A percentile compares a stretch with the other conserved stretches of the same genome.
Evolutionary conservation across 2,797 vertebrate genomes (phyloP).

Genomic region (Graptemys geographica): DNA sequence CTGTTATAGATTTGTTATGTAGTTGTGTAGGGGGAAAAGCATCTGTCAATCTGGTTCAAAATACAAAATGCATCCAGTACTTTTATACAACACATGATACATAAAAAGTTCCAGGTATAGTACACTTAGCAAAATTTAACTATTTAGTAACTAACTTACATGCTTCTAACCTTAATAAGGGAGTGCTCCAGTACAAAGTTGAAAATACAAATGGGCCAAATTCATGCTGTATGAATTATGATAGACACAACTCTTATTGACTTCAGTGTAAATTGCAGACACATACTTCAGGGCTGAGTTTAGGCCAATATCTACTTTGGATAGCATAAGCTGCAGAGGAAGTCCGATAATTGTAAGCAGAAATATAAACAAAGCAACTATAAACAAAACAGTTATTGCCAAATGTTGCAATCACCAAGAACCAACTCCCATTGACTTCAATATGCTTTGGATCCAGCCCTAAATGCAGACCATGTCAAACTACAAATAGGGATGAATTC

Average conservation of each 20-base stretch:
- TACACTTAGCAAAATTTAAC: not conserved
- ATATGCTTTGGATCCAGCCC: not conserved
- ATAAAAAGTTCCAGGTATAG: not conserved
- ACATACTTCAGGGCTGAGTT: not conserved
- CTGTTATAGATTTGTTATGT: constrained; percentile 56
- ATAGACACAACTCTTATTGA: not conserved
- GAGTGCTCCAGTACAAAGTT: not conserved
- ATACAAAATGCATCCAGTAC: constrained; percentile 32
- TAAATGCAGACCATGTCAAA: not conserved
- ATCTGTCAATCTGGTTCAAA: constrained; percentile 51
- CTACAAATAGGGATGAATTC: not conserved
- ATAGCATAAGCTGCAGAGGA: not conserved
- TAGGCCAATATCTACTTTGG: not conserved
- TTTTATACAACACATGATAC: constrained; percentile 25
- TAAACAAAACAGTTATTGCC: not conserved
- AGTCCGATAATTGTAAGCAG: not conserved
- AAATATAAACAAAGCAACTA: not conserved
- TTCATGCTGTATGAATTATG: not conserved
- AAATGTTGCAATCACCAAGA: not conserved
- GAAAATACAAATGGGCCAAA: not conserved
- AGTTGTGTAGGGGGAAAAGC: constrained; percentile 18
- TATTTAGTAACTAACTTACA: not conserved
- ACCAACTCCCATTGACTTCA: not conserved
- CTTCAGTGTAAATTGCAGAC: not conserved
- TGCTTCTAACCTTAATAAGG: not conserved